Percentiles rank a stretch among this genome's conserved stretches.
These are phyloP conservation scores for Drymonia ruficornis DNA, from an alignment of 2,888 invertebrate species.

Conservation along the genomic window DNA sequence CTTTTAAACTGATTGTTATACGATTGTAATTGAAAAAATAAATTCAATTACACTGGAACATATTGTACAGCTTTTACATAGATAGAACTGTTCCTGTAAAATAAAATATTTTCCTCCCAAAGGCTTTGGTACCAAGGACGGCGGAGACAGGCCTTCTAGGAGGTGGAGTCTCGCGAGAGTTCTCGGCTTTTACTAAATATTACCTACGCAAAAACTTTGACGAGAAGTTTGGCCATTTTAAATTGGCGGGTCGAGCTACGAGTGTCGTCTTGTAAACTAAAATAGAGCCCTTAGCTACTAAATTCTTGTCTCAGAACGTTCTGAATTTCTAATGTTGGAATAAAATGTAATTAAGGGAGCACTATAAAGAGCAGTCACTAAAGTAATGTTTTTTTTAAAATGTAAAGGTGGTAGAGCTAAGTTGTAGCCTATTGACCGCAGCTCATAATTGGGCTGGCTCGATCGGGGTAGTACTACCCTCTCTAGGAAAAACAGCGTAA, in stretches of 20 bases:
- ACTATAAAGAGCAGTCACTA: too few species aligned
- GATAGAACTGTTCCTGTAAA: slow-evolving; percentile 5
- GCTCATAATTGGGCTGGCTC: too few species aligned
- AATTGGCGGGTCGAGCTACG: slow-evolving; percentile 22
- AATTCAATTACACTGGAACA: slow-evolving; percentile 27
- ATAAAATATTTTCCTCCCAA: slow-evolving; percentile 17
- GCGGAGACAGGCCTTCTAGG: slow-evolving; percentile 6
- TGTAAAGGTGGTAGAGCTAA: too few species aligned
- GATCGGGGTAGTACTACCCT: too few species aligned
- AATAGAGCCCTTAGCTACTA: neutral
- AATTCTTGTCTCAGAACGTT: neutral
- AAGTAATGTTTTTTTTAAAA: too few species aligned
- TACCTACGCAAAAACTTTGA: slow-evolving; percentile 30
- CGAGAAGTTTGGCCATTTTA: slow-evolving; percentile 19
- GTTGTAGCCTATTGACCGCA: too few species aligned
- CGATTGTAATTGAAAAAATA: slow-evolving; percentile 31
- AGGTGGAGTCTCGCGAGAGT: slow-evolving; percentile 21
- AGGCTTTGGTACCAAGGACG: slow-evolving; percentile 14
- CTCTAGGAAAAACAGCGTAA: too few species aligned
- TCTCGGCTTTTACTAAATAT: slow-evolving; percentile 37
- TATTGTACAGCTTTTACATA: slow-evolving; percentile 22
- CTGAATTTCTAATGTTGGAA: too few species aligned
- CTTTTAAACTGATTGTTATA: slow-evolving; percentile 36
- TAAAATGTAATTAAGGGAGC: neutral
- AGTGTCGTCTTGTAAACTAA: slow-evolving; percentile 26